Evolutionary conservation across 2,113 vertebrate species (phyloP), one percentile per base, ranked within the genome.

Genomic region (Trochalopteron elliotii): DNA sequence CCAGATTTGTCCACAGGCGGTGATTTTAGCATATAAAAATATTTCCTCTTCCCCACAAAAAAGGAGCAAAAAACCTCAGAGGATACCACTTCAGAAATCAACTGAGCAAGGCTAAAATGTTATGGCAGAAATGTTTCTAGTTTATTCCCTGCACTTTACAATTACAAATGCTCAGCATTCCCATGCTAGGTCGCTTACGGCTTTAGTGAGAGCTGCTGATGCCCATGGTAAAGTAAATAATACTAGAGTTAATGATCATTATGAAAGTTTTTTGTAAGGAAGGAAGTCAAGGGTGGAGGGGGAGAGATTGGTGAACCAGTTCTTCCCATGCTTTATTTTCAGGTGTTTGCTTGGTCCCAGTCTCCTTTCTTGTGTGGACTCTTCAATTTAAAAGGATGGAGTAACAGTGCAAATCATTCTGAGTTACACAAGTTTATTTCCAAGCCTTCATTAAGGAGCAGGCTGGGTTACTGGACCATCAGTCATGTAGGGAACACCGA

Each of bases 1-100:
- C 93, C 87, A 93, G 82, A 90, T 70, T 85, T 93, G 70, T 92
- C 91, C 55, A 83, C 78, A 87, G 94, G 81, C 71, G 2, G 64
- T 90, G 47, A 80, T 92, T 96, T 92, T 67, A 90, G 60, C 19
- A 39, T 78, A 39, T 70, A 78, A 64, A 94, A 95, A 78, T 59
- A 93, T 68, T 92, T 93, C 70, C 37, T 90, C 45, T 85, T 87
- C 14, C 11, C 64, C 56, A 40, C 69, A 71, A 61, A 93, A 91
- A 92, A 80, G 44, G 37, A 90, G 77, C 15, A 69, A 55, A 64
- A 88, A 81, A 8, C 42, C 90, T 94, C 35, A 15, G 71, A 80
- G 63, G 60, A 74, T 37, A 50, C 17, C 37, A 30, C 75, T 95
- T 83, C n/a, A 40, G 65, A 94, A 93, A 91, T 91, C 37, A 57